Percentiles rank a stretch among this genome's conserved stretches.
These are phyloP conservation scores for Globodera ellingtonae DNA, from an alignment of 1,140 invertebrate species.

Conservation along the genomic window DNA sequence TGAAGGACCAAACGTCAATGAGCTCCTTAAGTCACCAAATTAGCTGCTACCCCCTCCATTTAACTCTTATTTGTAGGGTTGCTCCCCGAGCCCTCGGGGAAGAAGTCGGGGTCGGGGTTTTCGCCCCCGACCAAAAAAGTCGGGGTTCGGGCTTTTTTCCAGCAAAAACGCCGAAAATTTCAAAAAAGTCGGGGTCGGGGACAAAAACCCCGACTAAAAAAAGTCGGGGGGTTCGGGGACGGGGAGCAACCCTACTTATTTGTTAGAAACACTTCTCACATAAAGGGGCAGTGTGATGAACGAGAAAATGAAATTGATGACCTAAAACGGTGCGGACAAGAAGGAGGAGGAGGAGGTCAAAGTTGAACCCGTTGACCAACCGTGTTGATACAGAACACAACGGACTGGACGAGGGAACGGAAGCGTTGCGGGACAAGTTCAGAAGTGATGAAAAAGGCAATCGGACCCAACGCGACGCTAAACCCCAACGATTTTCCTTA, in stretches of 20 bases:
- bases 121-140: too few species aligned
- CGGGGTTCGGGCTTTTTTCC: too few species aligned
- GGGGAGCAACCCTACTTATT: too few species aligned
- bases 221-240: too few species aligned
- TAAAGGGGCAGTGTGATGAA: constrained; percentile 57
- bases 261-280: not conserved
- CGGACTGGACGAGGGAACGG: constrained; percentile 60
- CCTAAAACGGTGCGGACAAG: not conserved
- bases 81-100: too few species aligned
- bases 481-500: not conserved
- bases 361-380: not conserved
- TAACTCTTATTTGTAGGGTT: too few species aligned
- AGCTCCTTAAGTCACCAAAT: constrained; percentile 4
- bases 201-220: too few species aligned
- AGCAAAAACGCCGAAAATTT: too few species aligned
- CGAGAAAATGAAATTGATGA: constrained; percentile 52
- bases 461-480: constrained; percentile 54
- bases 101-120: too few species aligned
- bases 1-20: constrained; percentile 55
- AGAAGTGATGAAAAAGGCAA: constrained; percentile 59
- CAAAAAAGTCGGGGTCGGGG: too few species aligned
- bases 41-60: too few species aligned
- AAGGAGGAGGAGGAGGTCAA: not conserved
- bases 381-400: constrained; percentile 57
- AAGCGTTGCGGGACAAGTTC: constrained; percentile 56